Evolutionary conservation across 35 echinoderm and acorn worm genomes (phyloP).

Genomic region (Heliocidaris erythrogramma): DNA sequence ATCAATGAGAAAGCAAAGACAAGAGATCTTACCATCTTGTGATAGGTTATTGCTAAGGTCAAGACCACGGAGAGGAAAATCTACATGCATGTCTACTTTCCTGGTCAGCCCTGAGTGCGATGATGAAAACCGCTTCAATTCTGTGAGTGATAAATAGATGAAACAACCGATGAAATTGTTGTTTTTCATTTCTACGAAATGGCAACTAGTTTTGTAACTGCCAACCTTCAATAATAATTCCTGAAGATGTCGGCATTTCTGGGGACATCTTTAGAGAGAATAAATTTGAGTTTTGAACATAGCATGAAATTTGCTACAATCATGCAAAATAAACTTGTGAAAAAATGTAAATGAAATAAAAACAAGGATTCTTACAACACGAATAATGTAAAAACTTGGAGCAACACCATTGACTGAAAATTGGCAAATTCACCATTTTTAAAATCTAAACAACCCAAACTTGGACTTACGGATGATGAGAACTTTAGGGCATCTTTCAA

Average conservation of each 20-base stretch:
- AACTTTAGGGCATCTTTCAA: conserved; percentile 79
- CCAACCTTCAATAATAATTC: no score
- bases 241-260: no score
- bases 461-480: conserved; percentile 88
- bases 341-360: neutral
- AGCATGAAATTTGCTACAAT: no score
- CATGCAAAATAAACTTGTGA: no score
- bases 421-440: neutral
- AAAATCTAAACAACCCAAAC: neutral
- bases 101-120: conserved; percentile 33
- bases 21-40: conserved; percentile 59
- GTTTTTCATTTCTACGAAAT: no score
- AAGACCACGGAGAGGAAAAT: conserved; percentile 59
- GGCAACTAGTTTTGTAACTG: neutral
- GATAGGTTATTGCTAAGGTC: conserved; percentile 47
- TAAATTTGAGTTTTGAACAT: no score
- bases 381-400: neutral
- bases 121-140: conserved; percentile 76
- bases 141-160: conserved; percentile 50
- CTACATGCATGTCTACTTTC: conserved; percentile 67
- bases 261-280: no score
- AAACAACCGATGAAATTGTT: neutral
- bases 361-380: neutral
- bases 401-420: neutral
- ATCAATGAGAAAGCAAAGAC: no score